Conservation (phyloP, 2,797 vertebrate genomes). For the Argentina silus region DNA sequence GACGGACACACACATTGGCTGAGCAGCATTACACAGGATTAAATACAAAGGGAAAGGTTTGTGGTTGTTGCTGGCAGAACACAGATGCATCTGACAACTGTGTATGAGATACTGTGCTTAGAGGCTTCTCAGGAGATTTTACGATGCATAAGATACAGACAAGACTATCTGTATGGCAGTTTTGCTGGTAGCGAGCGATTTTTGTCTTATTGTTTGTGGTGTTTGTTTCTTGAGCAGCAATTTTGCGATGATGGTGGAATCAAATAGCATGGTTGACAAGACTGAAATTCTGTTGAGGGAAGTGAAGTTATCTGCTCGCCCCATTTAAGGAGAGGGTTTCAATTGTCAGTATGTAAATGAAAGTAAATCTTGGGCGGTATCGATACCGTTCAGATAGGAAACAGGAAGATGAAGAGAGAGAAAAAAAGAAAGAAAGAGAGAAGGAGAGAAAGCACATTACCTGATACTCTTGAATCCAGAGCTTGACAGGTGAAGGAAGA, state of each 20-base stretch:
- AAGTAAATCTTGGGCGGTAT: constrained; percentile 39
- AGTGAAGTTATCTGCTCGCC: constrained; percentile 38
- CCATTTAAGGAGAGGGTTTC: neutral
- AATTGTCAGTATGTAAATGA: constrained; percentile 14
- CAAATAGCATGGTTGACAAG: constrained; percentile 51
- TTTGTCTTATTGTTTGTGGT: constrained; percentile 43
- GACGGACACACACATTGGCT: constrained; percentile 77
- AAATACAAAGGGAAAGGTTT: constrained; percentile 38
- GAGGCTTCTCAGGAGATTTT: constrained; percentile 44
- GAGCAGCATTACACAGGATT: constrained; percentile 58
- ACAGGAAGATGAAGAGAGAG: constrained; percentile 74
- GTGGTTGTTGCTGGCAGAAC: constrained; percentile 43
- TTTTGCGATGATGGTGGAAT: constrained; percentile 40
- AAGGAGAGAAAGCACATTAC: constrained; percentile 68
- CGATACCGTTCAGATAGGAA: constrained; percentile 49
- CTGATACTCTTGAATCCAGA: constrained; percentile 90
- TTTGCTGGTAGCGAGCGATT: constrained; percentile 7
- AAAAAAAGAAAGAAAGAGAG: constrained; percentile 63
- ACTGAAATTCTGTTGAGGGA: constrained; percentile 33
- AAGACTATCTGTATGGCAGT: constrained; percentile 37
- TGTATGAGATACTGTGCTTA: constrained; percentile 39
- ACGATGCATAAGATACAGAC: neutral
- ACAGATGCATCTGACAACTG: constrained; percentile 59
- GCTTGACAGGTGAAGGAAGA: constrained; percentile 80
- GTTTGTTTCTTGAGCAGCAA: constrained; percentile 35